phyloP scores from a whole-genome alignment of 2,113 vertebrate species.

The Chiloscyllium plagiosum region DNA sequence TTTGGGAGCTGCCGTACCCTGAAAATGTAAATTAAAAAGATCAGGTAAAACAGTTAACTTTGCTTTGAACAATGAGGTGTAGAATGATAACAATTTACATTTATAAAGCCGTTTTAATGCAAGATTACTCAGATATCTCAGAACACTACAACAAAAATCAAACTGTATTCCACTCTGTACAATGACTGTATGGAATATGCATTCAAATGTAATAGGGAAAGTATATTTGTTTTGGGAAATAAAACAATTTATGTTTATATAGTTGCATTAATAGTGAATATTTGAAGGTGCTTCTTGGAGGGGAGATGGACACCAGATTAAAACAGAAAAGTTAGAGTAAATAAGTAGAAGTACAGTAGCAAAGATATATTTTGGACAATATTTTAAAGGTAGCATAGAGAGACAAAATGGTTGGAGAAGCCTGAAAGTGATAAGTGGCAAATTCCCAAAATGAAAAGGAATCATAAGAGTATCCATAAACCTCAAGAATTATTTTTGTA shows the following conservation, averaged over 20 bases:
- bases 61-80: neutral
- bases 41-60: neutral
- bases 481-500: neutral
- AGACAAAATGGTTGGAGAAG: neutral
- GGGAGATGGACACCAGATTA: neutral
- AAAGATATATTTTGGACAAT: neutral
- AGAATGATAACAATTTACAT: neutral
- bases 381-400: neutral
- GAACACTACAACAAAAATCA: too few species aligned
- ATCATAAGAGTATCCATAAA: neutral
- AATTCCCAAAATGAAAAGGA: neutral
- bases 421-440: neutral
- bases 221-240: neutral
- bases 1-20: conserved; percentile 79
- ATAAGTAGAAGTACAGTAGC: neutral
- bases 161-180: neutral
- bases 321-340: neutral
- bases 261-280: neutral
- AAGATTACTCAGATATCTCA: too few species aligned
- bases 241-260: neutral
- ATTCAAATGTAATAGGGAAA: neutral
- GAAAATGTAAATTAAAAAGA: conserved; percentile 18
- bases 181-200: neutral
- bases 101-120: too few species aligned
- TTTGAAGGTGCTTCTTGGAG: neutral